These are phyloP conservation scores for Oppia nitens DNA, from an alignment of 1,140 invertebrate genomes.

Conservation along the genomic window DNA sequence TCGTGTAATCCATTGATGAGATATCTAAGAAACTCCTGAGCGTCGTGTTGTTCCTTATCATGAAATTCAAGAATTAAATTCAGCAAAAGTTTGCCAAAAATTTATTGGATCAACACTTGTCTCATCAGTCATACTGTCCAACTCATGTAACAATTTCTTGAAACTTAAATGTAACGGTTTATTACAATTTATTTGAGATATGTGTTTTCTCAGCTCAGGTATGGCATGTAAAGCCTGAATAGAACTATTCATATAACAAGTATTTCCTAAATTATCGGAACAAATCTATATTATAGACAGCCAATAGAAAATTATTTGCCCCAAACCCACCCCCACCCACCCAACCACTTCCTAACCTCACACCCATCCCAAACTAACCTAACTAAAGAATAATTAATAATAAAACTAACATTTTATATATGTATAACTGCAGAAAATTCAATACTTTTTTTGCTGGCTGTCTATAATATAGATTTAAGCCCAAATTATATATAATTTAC, in stretches of 20 bases:
- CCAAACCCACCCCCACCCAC: too few relatives aligned
- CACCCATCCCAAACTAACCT: too few relatives aligned
- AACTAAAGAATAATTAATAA: too few relatives aligned
- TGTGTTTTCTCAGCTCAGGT: constrained; percentile 6
- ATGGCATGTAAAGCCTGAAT: constrained; percentile 55
- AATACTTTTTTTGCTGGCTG: too few relatives aligned
- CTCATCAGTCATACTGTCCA: neutral
- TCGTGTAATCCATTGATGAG: constrained; percentile 88
- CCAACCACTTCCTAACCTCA: too few relatives aligned
- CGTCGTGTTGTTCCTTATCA: constrained; percentile 35
- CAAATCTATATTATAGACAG: too few relatives aligned
- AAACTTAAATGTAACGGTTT: neutral
- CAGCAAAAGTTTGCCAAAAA: constrained; percentile 11
- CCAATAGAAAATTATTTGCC: too few relatives aligned
- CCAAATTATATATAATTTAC: too few relatives aligned
- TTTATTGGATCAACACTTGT: constrained; percentile 3
- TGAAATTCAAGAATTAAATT: constrained; percentile 14
- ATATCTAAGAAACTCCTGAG: constrained; percentile 66
- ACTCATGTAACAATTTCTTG: constrained; percentile 11
- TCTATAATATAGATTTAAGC: too few relatives aligned
- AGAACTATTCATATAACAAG: constrained; percentile 93
- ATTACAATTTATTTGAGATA: neutral
- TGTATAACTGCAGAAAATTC: too few relatives aligned
- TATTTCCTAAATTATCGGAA: constrained; percentile 83
- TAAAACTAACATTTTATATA: too few relatives aligned